Base-by-base conservation (phyloP, 2,888 invertebrate genomes). In the Athetis lepigone region DNA sequence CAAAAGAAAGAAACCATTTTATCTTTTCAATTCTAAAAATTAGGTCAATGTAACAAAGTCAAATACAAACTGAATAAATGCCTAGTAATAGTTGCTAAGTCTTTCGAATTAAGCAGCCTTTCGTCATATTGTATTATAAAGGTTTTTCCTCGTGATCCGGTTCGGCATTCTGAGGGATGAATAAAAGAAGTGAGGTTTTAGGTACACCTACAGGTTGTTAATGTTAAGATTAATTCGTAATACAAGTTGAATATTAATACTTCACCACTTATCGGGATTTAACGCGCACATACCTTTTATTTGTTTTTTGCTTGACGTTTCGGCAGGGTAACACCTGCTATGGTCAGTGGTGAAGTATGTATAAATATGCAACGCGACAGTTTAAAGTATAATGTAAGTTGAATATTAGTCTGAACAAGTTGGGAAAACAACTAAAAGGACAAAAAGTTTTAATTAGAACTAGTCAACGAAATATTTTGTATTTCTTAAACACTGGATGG, bases 81-180 rank as follows among this genome's bases (percentile, higher is more conserved):
- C n/a, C n/a, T 29, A 43, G 42, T 37, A 6, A 27, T 49, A 51
- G 33, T 56, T 50, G 18, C 51, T 9, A 39, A n/a, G 27, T 43
- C 16, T n/a, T 36, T 65, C 9, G 51, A 65, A 51, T 58, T 50
- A 33, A 46, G 42, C 11, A 52, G 43, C 19, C 19, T 58, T 58
- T 57, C 25, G 54, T 50, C 6, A 21, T 36, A 33, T 46, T 37
- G n/a, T n/a, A 50, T 40, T 50, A 37, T 50, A 19, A 40, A 21
- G 16, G 9, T 36, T 47, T 8, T 21, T 21, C 21, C 47, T n/a
- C 9, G 27, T 19, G 27, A n/a, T 13, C 29, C 19, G n/a, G n/a
- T n/a, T n/a, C n/a, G n/a, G n/a, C n/a, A n/a, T n/a, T 13, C 21
- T 2, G 9, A 33, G 25, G 43, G 21, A 37, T 60, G 49, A 18